Evolutionary conservation across 2,888 invertebrate species (phyloP).

Genomic region (Chymomyza amoena): DNA sequence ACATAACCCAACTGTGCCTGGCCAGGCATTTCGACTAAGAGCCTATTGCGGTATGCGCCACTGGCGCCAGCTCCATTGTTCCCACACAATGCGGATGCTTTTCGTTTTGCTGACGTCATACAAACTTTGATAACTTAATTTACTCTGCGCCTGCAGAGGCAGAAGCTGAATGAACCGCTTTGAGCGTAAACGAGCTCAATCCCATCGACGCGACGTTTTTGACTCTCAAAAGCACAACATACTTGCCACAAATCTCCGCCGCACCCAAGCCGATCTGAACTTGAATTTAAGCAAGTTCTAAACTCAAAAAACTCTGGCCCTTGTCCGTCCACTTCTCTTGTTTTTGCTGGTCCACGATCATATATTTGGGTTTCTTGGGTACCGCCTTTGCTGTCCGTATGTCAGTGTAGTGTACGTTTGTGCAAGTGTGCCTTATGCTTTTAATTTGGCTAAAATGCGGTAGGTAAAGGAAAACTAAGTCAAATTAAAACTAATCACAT

Average conservation of each 20-base stretch:
- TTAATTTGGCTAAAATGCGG: conserved; percentile 67
- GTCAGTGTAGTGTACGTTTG: conserved; percentile 26
- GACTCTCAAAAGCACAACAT: background rate
- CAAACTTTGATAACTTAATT: conserved; percentile 71
- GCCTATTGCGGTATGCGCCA: background rate
- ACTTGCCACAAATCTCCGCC: conserved; percentile 2
- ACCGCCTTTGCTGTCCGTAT: background rate
- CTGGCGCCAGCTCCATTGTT: conserved; percentile 27
- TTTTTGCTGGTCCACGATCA: conserved; percentile 5
- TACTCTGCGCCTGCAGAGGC: conserved; percentile 28
- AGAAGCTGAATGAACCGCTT: conserved; percentile 1
- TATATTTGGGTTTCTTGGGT: background rate
- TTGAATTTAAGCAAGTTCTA: conserved; percentile 30
- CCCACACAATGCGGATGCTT: background rate
- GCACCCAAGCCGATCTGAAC: background rate
- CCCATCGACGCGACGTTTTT: background rate
- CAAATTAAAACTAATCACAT: conserved; percentile 71
- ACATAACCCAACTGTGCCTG: background rate
- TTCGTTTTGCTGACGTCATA: conserved; percentile 63
- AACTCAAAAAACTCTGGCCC: conserved; percentile 12
- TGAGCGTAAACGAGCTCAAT: background rate
- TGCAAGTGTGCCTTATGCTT: conserved; percentile 32
- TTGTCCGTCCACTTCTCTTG: background rate
- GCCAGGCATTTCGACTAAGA: background rate
- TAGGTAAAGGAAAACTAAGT: conserved; percentile 73